Conservation (phyloP, 2,113 vertebrate species). For the Tichodroma muraria region DNA sequence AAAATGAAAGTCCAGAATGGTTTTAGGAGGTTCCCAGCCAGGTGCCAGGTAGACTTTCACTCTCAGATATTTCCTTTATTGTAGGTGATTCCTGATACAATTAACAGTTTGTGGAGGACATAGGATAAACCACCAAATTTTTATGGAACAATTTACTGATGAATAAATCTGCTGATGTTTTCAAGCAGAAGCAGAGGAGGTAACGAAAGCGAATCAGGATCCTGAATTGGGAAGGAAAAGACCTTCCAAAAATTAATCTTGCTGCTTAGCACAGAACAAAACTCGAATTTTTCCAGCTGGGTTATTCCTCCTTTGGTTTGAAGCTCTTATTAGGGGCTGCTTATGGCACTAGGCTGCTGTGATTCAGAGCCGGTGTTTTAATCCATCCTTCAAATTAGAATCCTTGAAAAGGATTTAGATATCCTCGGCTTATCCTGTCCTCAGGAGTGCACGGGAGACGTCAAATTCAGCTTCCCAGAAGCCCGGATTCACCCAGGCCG, state of each 20-base stretch:
- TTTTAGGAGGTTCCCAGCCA: background rate
- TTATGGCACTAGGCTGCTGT: background rate
- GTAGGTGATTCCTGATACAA: background rate
- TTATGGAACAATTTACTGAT: background rate
- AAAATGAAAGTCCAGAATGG: background rate
- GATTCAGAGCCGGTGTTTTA: background rate
- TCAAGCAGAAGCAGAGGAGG: background rate
- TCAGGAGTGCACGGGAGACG: background rate
- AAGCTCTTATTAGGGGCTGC: background rate
- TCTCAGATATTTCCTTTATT: background rate
- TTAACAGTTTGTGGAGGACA: too few species aligned
- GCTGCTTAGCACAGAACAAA: background rate
- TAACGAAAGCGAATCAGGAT: background rate
- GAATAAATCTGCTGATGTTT: background rate
- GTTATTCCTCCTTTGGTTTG: background rate
- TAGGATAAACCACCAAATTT: accelerated
- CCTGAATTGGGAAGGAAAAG: background rate
- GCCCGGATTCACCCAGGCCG: background rate
- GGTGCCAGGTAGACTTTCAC: background rate
- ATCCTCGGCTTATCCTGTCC: background rate
- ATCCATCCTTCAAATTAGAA: background rate
- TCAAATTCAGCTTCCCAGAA: background rate
- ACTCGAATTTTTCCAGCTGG: background rate
- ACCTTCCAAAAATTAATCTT: background rate
- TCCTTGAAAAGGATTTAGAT: background rate